Conservation (phyloP, 2,113 vertebrate genomes). For the Panurus biarmicus region DNA sequence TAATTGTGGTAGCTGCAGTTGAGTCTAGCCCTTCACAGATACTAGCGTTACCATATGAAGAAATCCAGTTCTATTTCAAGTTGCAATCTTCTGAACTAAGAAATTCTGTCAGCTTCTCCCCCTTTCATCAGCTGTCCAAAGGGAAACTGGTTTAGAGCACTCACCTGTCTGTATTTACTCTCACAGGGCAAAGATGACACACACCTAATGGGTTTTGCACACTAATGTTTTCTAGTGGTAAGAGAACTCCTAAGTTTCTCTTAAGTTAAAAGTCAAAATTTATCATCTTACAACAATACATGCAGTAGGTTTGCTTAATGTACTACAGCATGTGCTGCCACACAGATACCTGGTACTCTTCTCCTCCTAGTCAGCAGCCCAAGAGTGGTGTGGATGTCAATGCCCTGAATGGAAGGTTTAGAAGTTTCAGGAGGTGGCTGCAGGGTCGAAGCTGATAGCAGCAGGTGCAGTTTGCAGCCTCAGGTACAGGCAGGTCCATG, state of each 20-base stretch:
- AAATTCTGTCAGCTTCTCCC: neutral
- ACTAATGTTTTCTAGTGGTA: neutral
- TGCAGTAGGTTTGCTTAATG: neutral
- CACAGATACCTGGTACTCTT: neutral
- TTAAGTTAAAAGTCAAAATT: neutral
- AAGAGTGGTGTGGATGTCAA: neutral
- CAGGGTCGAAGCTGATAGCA: neutral
- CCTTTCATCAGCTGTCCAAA: neutral
- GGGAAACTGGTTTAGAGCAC: neutral
- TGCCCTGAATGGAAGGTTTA: neutral
- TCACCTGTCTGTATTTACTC: neutral
- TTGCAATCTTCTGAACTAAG: neutral
- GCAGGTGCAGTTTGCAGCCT: neutral
- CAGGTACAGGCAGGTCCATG: neutral
- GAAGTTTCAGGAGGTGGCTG: neutral
- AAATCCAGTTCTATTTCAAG: neutral
- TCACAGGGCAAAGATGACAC: neutral
- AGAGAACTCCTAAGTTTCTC: neutral
- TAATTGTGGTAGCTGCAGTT: neutral
- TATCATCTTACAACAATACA: accelerated
- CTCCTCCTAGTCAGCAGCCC: neutral
- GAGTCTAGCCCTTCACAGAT: neutral
- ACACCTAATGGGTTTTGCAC: neutral
- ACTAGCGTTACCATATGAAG: neutral
- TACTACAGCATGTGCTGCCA: neutral